Percentiles rank a stretch among this genome's conserved stretches.
Evolutionary conservation across 2,888 invertebrate genomes (phyloP).

Genomic region (Cylloceria caligata): DNA sequence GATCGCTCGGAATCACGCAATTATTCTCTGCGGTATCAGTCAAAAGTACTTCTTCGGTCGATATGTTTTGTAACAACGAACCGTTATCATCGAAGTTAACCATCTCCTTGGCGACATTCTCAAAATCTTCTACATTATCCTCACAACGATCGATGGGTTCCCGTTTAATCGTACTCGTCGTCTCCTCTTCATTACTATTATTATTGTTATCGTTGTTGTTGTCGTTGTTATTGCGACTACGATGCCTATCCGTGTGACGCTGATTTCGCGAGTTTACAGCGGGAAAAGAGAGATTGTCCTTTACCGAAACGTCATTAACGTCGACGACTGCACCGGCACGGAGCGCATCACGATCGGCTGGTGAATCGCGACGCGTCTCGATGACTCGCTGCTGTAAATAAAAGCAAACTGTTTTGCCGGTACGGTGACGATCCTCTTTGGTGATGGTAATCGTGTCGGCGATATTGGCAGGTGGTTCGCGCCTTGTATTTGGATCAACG

Average conservation of each 20-base stretch:
- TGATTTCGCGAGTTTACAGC: neutral
- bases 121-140: too few relatives aligned
- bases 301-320: neutral
- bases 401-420: neutral
- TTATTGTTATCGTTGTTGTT: neutral
- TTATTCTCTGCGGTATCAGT: conserved; percentile 75
- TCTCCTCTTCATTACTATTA: too few relatives aligned
- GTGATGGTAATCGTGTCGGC: neutral
- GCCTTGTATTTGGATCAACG: too few relatives aligned
- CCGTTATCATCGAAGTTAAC: conserved; percentile 71
- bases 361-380: neutral
- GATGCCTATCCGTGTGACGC: neutral
- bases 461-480: neutral
- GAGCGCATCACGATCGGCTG: neutral
- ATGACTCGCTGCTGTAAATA: neutral
- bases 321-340: neutral
- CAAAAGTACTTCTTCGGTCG: conserved; percentile 75
- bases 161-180: neutral
- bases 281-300: neutral
- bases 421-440: neutral
- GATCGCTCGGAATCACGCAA: conserved; percentile 53
- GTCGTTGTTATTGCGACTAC: neutral
- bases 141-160: neutral
- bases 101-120: neutral
- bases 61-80: conserved; percentile 78